Percentiles rank a stretch among this genome's conserved stretches.
Evolutionary conservation across 2,797 vertebrate species (phyloP).

Genomic region (Siniperca undulata): DNA sequence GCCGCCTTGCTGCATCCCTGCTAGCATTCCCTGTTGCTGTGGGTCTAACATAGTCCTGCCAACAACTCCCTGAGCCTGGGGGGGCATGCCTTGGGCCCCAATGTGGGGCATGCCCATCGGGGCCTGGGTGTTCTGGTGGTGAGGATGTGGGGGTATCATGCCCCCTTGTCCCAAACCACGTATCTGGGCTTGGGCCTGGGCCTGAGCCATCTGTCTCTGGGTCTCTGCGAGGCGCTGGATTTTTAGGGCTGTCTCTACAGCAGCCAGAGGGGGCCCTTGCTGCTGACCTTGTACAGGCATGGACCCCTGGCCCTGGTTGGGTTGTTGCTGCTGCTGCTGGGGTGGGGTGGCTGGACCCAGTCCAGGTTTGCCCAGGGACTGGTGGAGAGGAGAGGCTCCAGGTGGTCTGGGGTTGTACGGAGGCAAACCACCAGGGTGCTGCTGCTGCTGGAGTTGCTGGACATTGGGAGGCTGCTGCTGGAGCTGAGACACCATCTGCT

Average conservation of each 20-base stretch:
- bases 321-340: constrained; percentile 86
- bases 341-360: constrained; percentile 90
- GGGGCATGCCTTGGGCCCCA: constrained; percentile 80
- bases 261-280: constrained; percentile 91
- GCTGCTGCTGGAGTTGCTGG: constrained; percentile 83
- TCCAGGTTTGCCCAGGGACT: constrained; percentile 91
- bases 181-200: constrained; percentile 89
- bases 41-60: constrained; percentile 89
- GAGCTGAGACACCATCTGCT: constrained; percentile 80
- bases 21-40: constrained; percentile 84
- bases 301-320: constrained; percentile 86
- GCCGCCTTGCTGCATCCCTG: constrained; percentile 88
- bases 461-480: constrained; percentile 87
- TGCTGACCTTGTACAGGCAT: constrained; percentile 88
- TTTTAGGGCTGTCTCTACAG: constrained; percentile 96
- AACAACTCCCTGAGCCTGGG: constrained; percentile 84
- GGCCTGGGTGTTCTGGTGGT: constrained; percentile 83
- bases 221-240: constrained; percentile 96
- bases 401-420: constrained; percentile 86
- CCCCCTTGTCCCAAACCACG: constrained; percentile 82
- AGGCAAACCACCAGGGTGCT: constrained; percentile 87
- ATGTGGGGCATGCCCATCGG: constrained; percentile 90
- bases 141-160: constrained; percentile 88
- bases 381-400: constrained; percentile 86
- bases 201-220: constrained; percentile 96